Percentiles rank a stretch among this genome's conserved stretches.
Conservation (phyloP, 2,797 vertebrate genomes). For the Lindbergichthys nudifrons region DNA sequence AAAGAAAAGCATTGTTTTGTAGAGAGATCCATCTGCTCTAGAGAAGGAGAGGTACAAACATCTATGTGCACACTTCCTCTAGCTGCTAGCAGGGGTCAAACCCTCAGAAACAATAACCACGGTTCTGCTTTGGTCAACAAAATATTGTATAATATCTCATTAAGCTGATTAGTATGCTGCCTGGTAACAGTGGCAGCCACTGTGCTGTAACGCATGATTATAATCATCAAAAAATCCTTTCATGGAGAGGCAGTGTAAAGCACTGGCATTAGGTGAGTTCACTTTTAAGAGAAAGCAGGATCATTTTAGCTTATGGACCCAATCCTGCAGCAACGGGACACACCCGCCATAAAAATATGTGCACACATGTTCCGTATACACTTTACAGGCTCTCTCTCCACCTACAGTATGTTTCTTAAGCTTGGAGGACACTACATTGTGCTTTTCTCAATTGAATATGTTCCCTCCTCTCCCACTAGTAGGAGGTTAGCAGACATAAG, state of each 20-base stretch:
- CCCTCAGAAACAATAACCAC: constrained; percentile 92
- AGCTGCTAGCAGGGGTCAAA: constrained; percentile 93
- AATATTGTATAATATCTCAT: constrained; percentile 99
- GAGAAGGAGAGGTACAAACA: constrained; percentile 77
- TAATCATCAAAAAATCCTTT: constrained; percentile 94
- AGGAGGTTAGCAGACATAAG: constrained; percentile 83
- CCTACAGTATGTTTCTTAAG: constrained; percentile 50
- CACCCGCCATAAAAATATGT: constrained; percentile 52
- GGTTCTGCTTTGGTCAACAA: constrained; percentile 99
- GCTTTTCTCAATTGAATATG: constrained; percentile 52
- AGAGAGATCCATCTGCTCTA: constrained; percentile 77
- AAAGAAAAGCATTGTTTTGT: constrained; percentile 63
- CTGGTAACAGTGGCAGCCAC: constrained; percentile 90
- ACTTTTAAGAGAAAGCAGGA: constrained; percentile 86
- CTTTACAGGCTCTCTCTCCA: constrained; percentile 48
- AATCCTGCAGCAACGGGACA: constrained; percentile 32
- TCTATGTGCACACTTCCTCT: constrained; percentile 80
- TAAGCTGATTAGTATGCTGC: constrained; percentile 99
- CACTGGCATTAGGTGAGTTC: constrained; percentile 89
- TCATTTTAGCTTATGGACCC: constrained; percentile 78
- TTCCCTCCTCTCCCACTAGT: constrained; percentile 58
- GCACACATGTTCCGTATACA: constrained; percentile 48
- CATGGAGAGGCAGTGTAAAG: constrained; percentile 88
- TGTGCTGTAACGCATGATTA: constrained; percentile 94
- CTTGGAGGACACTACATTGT: constrained; percentile 29